Base-by-base conservation (phyloP, 2,797 vertebrate genomes). In the Acropternis orthonyx region DNA sequence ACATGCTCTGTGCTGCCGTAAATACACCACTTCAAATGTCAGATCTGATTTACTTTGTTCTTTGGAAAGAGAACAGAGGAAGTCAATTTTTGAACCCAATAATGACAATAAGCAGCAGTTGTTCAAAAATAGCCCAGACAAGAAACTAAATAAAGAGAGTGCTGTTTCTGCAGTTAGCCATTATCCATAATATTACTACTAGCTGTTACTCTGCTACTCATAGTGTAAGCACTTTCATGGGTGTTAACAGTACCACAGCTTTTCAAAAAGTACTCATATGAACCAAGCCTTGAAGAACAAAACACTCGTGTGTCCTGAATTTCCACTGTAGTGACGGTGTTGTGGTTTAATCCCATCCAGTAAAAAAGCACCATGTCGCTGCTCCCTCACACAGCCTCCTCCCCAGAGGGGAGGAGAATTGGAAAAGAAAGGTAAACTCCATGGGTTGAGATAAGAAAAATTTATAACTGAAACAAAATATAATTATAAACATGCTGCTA, bases 31-130 rank as follows among this genome's bases (percentile, higher is more conserved):
- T 84, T 91, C 52, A 39, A 73, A 76, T 82, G 80, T 82, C 89
- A 92, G 80, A 87, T 58, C 41, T 72, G 48, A 79, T 92, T 88
- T 93, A 79, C 24, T 82, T 58, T 58, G 12, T 18, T 41, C 43
- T 32, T 73, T 84, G 80, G 90, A 89, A 93, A 58, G 18, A 76
- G 56, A 95, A 85, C 52, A 92, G 93, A 95, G 37, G 28, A 67
- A 77, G 55, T 39, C 56, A 65, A 28, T 41, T 96, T 90, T 86
- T 81, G 36, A 93, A 82, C 17, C 46, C 24, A 52, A 14, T 72
- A 88, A 84, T 75, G 65, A 69, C 79, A 79, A 76, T 68, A 91
- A 95, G 76, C 51, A 95, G 61, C 55, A 85, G 68, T 46, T 85
- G 13, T 28, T 81, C 0, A 0, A 74, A 95, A 93, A 88, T 44